Conservation (phyloP, 1,140 invertebrate genomes). For the Eueides isabella region DNA sequence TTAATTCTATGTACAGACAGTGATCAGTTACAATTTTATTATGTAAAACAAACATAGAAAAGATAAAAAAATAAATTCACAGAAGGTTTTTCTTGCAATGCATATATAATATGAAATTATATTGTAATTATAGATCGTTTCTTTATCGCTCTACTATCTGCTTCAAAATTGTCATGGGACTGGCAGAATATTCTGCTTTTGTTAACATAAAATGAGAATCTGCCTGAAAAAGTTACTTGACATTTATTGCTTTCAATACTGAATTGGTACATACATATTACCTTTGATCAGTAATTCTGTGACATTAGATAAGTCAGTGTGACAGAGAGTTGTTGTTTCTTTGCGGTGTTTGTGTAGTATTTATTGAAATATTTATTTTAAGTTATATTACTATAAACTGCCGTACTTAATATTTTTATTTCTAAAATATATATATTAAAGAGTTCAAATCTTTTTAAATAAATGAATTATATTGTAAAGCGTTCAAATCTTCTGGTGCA, state of each 20-base stretch:
- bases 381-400: not conserved
- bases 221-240: not conserved
- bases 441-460: not conserved
- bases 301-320: slow-evolving; percentile 13
- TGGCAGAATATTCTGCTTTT: no score
- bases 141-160: no score
- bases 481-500: not conserved
- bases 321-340: slow-evolving; percentile 29
- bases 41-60: no score
- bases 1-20: no score
- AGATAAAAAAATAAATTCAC: no score
- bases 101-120: no score
- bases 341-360: slow-evolving; percentile 13
- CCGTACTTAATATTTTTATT: not conserved
- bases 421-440: not conserved
- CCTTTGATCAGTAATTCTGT: not conserved
- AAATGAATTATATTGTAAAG: not conserved
- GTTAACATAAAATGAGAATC: no score
- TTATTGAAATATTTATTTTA: not conserved
- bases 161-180: no score
- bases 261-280: no score
- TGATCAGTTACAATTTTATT: no score
- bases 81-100: no score
- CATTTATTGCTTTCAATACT: not conserved
- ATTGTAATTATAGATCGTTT: no score